phyloP scores from a whole-genome alignment of 2,888 invertebrate species.

The Ametastegia equiseti region DNA sequence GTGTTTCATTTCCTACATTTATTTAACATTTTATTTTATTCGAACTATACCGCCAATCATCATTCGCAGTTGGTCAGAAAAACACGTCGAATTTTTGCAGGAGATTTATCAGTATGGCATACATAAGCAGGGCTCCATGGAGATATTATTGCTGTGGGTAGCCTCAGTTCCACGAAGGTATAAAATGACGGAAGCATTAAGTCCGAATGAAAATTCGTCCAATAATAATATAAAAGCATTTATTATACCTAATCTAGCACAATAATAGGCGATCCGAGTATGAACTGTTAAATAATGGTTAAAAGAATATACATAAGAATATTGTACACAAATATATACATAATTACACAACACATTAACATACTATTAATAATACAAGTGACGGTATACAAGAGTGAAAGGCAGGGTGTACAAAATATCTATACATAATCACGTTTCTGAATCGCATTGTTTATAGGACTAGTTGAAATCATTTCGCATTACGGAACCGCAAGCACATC shows the following conservation, averaged over 20 bases:
- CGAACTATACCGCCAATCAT: too few relatives aligned
- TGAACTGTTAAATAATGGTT: conserved; percentile 21
- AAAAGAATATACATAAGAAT: conserved; percentile 36
- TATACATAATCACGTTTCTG: conserved; percentile 17
- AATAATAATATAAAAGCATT: conserved; percentile 65
- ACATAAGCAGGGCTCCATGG: background rate
- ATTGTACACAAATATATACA: conserved; percentile 35
- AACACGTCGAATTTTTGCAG: too few relatives aligned
- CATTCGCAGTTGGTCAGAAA: too few relatives aligned
- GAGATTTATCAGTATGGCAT: background rate
- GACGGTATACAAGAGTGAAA: conserved; percentile 4
- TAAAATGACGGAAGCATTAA: background rate
- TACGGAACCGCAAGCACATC: background rate
- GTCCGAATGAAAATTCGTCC: background rate
- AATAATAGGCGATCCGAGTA: conserved; percentile 63
- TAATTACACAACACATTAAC: conserved; percentile 32
- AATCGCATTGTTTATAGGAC: conserved; percentile 28
- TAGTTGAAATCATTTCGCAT: conserved; percentile 22
- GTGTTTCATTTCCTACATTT: too few relatives aligned
- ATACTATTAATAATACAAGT: conserved; percentile 28
- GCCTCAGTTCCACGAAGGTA: background rate
- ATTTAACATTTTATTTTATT: too few relatives aligned
- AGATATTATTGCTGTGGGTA: background rate
- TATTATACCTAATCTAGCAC: conserved; percentile 66
- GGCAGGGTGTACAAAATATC: conserved; percentile 22